These are phyloP conservation scores for Bicyclus anynana DNA, from an alignment of 1,140 invertebrate species.

Conservation along the genomic window DNA sequence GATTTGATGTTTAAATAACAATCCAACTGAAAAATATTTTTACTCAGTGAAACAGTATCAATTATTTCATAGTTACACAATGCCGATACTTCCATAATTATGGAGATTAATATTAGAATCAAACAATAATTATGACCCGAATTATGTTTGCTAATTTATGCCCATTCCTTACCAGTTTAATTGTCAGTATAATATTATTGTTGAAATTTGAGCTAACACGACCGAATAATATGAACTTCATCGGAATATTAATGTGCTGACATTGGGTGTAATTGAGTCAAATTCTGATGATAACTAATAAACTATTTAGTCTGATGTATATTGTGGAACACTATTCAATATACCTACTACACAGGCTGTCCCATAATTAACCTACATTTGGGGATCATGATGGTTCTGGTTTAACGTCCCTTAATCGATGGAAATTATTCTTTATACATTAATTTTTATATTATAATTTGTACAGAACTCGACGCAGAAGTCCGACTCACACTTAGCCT, in stretches of 20 bases:
- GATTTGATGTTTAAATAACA: too few relatives aligned
- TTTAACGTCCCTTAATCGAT: too few relatives aligned
- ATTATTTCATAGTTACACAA: not conserved
- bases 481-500: too few relatives aligned
- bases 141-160: not conserved
- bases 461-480: too few relatives aligned
- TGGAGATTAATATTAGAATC: not conserved
- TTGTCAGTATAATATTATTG: not conserved
- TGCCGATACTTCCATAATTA: not conserved
- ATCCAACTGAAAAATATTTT: too few relatives aligned
- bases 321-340: too few relatives aligned
- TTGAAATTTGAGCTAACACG: not conserved
- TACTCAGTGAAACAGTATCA: not conserved
- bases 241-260: not conserved
- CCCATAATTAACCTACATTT: too few relatives aligned
- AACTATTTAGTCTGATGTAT: too few relatives aligned
- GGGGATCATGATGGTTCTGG: too few relatives aligned
- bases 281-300: not conserved
- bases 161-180: not conserved
- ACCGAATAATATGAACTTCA: not conserved
- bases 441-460: too few relatives aligned
- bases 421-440: too few relatives aligned
- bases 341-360: too few relatives aligned
- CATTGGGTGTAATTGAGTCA: not conserved
- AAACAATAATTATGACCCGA: not conserved